Evolutionary conservation across 2,113 vertebrate genomes (phyloP), one percentile per base, ranked within the genome.

Genomic region (Antennarius striatus): DNA sequence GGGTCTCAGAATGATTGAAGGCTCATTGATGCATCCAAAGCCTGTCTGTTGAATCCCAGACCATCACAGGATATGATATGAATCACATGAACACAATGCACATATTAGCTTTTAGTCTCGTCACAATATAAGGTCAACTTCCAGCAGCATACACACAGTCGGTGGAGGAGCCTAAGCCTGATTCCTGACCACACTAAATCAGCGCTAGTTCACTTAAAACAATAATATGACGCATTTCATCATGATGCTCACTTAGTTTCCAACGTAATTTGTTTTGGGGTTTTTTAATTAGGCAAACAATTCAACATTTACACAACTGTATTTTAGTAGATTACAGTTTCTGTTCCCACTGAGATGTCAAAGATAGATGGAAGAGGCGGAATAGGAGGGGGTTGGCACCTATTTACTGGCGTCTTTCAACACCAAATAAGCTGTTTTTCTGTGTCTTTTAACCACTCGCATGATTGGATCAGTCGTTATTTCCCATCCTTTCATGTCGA

Each of bases 391-490:
- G 62, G 61, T 4, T 42, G 58, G 66, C 42, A 66, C 68, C 79
- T 86, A 81, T 68, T 82, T 86, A 45, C 49, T 73, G 78, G 72
- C 32, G 32, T 72, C 75, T 74, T 78, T 83, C 61, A 75, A 47
- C 61, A 58, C 13, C 65, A 58, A 81, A 62, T 66, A 58, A 77
- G 73, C 71, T 80, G 80, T 82, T 86, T 76, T 82, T 68, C 68
- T 73, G 56, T 78, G 77, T 75, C 71, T 48, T 82, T 74, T 49
- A 80, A 87, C 77, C 81, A 49, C 81, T 84, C 80, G 64, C 86
- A 86, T 83, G 82, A 86, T 59, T 75, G 77, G 88, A 80, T 82
- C 68, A 75, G 73, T 88, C 73, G 82, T 88, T 85, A 84, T 75
- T 82, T 80, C 60, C 68, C 45, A 49, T 62, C 71, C 71, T 80